Conservation (phyloP, 2,113 vertebrate species). For the Dendrocopos noguchii region DNA sequence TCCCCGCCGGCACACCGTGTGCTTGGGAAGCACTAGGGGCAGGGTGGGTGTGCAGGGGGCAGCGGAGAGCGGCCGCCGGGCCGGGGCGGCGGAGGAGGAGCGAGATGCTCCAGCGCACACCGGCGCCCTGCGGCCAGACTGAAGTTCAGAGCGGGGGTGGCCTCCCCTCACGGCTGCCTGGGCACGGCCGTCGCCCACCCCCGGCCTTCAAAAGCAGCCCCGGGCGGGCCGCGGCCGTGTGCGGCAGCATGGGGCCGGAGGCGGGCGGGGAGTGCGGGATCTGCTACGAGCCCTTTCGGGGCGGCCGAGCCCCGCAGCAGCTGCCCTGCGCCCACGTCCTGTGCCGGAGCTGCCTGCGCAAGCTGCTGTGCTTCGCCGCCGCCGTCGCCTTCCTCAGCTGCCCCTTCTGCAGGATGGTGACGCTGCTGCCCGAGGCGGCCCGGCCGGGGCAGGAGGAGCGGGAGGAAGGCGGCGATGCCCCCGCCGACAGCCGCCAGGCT, state of each 20-base stretch:
- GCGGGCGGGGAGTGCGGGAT: conserved; percentile 45
- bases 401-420: conserved; percentile 61
- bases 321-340: conserved; percentile 61
- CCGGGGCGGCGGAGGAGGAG: not conserved
- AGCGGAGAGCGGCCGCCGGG: no score
- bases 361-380: not conserved
- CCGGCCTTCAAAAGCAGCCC: not conserved
- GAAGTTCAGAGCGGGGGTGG: not conserved
- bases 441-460: fast-evolving
- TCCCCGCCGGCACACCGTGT: fast-evolving
- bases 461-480: not conserved
- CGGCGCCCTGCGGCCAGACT: not conserved
- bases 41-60: fast-evolving
- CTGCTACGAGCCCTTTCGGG: conserved; percentile 58
- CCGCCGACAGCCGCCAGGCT: not conserved
- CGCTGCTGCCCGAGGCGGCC: not conserved
- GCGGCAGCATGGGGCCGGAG: not conserved
- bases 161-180: not conserved
- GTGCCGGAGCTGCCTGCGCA: conserved; percentile 58
- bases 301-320: not conserved
- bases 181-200: not conserved
- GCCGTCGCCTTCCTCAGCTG: conserved; percentile 40
- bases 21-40: fast-evolving
- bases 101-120: not conserved
- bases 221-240: fast-evolving